Conservation (phyloP, 64 coral and sea anemone genomes). For the Cladopsammia gracilis region DNA sequence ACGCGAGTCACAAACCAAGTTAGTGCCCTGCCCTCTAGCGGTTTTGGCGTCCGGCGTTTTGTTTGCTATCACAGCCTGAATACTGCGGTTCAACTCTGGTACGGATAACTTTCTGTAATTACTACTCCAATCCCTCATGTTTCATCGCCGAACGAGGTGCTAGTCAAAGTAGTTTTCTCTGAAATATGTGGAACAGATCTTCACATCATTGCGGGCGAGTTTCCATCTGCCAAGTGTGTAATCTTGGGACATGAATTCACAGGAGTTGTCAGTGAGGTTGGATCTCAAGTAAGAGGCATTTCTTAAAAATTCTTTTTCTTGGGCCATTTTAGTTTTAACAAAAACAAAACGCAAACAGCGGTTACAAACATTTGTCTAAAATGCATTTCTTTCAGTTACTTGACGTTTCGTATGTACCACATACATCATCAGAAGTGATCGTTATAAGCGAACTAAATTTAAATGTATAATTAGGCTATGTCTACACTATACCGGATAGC, state of each 20-base stretch:
- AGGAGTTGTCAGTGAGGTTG: conserved; percentile 95
- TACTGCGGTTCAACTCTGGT: conserved; percentile 92
- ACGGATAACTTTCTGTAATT: conserved; percentile 93
- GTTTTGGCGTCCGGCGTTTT: no score
- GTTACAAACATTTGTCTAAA: no score
- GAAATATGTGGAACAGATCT: conserved; percentile 86
- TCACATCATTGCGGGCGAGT: conserved; percentile 79
- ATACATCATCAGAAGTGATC: no score
- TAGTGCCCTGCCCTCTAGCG: neutral
- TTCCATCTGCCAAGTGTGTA: conserved; percentile 81
- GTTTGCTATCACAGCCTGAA: conserved; percentile 48
- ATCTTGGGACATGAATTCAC: conserved; percentile 95
- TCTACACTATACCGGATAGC: no score
- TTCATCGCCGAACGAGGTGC: conserved; percentile 81
- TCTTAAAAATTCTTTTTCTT: conserved; percentile 44
- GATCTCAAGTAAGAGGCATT: conserved; percentile 83
- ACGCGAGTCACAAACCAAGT: no score
- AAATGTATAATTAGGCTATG: no score
- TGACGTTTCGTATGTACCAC: no score
- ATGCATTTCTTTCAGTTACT: no score
- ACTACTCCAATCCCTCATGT: conserved; percentile 90
- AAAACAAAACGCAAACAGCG: no score
- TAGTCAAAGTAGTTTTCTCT: conserved; percentile 92
- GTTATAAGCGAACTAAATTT: no score
- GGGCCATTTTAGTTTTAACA: no score